These are phyloP conservation scores for Zingel zingel DNA, from an alignment of 2,113 vertebrate genomes.

Conservation along the genomic window DNA sequence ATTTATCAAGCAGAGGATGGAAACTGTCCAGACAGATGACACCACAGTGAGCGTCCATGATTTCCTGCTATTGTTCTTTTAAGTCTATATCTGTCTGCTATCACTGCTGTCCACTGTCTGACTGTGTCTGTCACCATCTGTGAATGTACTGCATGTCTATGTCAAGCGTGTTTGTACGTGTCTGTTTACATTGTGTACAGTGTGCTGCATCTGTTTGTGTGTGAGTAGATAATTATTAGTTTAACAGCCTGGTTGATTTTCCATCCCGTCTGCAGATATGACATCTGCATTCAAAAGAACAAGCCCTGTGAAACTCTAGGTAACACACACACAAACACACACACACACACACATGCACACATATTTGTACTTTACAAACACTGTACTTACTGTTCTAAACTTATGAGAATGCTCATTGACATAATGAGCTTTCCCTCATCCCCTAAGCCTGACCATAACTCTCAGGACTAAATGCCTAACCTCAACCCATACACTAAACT, in stretches of 20 bases:
- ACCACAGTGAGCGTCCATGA: slow-evolving; percentile 58
- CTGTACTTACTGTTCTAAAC: neutral
- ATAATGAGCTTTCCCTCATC: neutral
- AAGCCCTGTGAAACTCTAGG: slow-evolving; percentile 98
- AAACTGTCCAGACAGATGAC: slow-evolving; percentile 72
- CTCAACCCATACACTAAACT: neutral
- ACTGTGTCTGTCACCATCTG: slow-evolving; percentile 22
- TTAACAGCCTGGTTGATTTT: slow-evolving; percentile 7
- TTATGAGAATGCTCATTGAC: neutral
- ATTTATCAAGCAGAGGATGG: slow-evolving; percentile 73
- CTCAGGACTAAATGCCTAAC: neutral
- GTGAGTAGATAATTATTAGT: neutral
- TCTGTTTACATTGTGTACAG: neutral
- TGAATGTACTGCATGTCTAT: neutral
- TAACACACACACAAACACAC: slow-evolving; percentile 73
- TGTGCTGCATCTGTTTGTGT: slow-evolving; percentile 11
- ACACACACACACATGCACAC: slow-evolving; percentile 23
- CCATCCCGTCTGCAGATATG: slow-evolving; percentile 87
- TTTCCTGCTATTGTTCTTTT: slow-evolving; percentile 82
- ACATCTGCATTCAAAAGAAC: slow-evolving; percentile 99
- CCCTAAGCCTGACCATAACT: neutral
- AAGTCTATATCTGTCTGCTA: slow-evolving; percentile 62
- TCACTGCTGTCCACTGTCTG: slow-evolving; percentile 53
- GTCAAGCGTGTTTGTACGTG: slow-evolving; percentile 12
- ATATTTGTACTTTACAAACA: neutral